Percentiles rank a stretch among this genome's conserved stretches.
Evolutionary conservation across 2,113 vertebrate species (phyloP).

Genomic region (Phylloscopus whistleri): DNA sequence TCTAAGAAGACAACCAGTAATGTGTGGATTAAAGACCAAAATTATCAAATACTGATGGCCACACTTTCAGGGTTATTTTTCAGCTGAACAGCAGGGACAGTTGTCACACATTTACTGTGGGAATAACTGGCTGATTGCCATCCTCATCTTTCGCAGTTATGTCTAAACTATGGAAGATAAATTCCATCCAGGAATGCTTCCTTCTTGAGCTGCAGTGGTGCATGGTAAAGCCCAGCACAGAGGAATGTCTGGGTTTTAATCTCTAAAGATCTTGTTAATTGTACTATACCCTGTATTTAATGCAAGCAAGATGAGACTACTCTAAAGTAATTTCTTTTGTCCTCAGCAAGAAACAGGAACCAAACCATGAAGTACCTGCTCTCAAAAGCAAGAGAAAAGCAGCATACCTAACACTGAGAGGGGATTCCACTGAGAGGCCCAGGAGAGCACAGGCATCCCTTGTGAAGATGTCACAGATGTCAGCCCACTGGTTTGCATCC

Average conservation of each 20-base stretch:
- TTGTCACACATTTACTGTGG: background rate
- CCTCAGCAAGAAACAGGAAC: background rate
- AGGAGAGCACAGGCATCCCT: conserved; percentile 83
- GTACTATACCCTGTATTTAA: background rate
- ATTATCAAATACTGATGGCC: background rate
- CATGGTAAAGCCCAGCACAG: background rate
- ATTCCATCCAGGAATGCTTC: background rate
- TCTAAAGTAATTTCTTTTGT: background rate
- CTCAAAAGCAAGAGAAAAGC: background rate
- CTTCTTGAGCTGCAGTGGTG: background rate
- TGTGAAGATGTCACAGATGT: conserved; percentile 88
- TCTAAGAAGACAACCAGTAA: background rate
- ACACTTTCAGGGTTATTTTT: background rate
- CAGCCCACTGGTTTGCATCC: conserved; percentile 85
- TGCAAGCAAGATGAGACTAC: background rate
- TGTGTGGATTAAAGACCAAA: background rate
- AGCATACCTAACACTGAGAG: conserved; percentile 83
- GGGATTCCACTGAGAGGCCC: conserved; percentile 84
- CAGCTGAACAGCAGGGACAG: background rate
- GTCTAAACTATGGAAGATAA: background rate
- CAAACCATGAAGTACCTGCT: fast-evolving
- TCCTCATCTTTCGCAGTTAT: background rate
- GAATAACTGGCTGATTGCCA: background rate
- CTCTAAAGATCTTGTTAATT: background rate
- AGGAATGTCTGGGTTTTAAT: background rate